phyloP scores from a whole-genome alignment of 1,140 invertebrate species.

The Ceratitis capitata region DNA sequence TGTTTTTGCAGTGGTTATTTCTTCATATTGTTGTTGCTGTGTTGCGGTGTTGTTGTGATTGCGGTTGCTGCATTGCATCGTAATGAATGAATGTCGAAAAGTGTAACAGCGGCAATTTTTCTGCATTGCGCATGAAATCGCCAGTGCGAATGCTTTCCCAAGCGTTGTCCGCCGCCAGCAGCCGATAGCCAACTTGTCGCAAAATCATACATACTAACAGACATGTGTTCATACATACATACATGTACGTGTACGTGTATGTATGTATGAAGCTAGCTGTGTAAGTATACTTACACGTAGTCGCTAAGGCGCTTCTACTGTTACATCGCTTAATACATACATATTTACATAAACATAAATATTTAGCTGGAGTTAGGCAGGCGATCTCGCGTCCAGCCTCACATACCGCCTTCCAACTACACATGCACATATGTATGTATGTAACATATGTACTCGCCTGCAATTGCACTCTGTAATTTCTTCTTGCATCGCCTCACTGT shows the following conservation, averaged over 20 bases:
- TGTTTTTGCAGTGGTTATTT: not conserved
- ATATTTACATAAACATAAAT: not conserved
- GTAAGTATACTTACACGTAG: not conserved
- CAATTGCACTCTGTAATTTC: slow-evolving; percentile 24
- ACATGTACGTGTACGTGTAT: not conserved
- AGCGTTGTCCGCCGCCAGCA: not conserved
- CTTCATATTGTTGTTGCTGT: slow-evolving; percentile 49
- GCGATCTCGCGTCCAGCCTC: not conserved
- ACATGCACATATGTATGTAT: not conserved
- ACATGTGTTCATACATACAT: no score
- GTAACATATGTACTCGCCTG: not conserved
- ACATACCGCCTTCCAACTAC: not conserved
- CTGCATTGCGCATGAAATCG: slow-evolving; percentile 43
- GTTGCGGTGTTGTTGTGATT: not conserved
- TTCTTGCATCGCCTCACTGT: not conserved
- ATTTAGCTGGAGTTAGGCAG: not conserved
- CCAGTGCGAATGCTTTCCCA: slow-evolving; percentile 36
- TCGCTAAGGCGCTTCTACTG: not conserved
- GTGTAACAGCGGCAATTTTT: slow-evolving; percentile 62
- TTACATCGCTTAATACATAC: no score
- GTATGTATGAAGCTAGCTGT: not conserved
- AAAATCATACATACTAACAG: no score
- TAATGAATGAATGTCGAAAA: slow-evolving; percentile 64
- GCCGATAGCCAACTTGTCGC: not conserved
- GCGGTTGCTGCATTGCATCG: slow-evolving; percentile 6